These are phyloP conservation scores for Ormyrus rosae DNA, from an alignment of 2,888 invertebrate species.

Conservation along the genomic window DNA sequence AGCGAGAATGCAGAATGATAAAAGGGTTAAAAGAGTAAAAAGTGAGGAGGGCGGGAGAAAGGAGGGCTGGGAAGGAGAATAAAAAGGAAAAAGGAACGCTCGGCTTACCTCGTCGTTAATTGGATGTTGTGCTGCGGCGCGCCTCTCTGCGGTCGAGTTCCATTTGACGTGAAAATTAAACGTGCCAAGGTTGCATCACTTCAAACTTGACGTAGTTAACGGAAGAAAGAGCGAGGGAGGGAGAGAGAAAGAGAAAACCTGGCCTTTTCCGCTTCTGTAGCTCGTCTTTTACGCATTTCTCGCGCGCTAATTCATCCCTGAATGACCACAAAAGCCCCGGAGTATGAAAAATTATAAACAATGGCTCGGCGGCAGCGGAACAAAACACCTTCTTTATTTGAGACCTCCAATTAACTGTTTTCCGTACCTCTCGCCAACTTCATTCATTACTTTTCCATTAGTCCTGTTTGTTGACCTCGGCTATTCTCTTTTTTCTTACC, in stretches of 20 bases:
- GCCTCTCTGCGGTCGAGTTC: not conserved
- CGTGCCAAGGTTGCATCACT: slow-evolving; percentile 31
- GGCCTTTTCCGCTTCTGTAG: not conserved
- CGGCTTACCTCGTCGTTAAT: slow-evolving; percentile 44
- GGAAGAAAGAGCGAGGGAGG: not conserved
- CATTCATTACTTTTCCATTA: slow-evolving; percentile 39
- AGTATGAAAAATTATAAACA: slow-evolving; percentile 52
- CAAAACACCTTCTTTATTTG: slow-evolving; percentile 20
- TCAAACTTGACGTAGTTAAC: not conserved
- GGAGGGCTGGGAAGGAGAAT: not conserved
- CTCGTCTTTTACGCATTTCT: slow-evolving; percentile 44
- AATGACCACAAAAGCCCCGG: slow-evolving; percentile 35
- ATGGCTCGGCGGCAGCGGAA: slow-evolving; percentile 10
- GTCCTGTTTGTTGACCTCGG: slow-evolving; percentile 21
- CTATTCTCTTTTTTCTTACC: slow-evolving; percentile 4
- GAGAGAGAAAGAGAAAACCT: not conserved
- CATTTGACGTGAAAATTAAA: slow-evolving; percentile 23
- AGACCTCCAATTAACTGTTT: slow-evolving; percentile 45
- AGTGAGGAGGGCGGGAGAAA: not conserved
- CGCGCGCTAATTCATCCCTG: slow-evolving; percentile 25
- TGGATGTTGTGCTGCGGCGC: slow-evolving; percentile 28
- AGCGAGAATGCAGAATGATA: slow-evolving; percentile 6
- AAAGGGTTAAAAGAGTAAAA: not conserved
- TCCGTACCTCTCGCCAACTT: slow-evolving; percentile 4
- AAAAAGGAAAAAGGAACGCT: not conserved